phyloP scores from a whole-genome alignment of 1,140 invertebrate genomes.

The Ostrea denselamellosa region DNA sequence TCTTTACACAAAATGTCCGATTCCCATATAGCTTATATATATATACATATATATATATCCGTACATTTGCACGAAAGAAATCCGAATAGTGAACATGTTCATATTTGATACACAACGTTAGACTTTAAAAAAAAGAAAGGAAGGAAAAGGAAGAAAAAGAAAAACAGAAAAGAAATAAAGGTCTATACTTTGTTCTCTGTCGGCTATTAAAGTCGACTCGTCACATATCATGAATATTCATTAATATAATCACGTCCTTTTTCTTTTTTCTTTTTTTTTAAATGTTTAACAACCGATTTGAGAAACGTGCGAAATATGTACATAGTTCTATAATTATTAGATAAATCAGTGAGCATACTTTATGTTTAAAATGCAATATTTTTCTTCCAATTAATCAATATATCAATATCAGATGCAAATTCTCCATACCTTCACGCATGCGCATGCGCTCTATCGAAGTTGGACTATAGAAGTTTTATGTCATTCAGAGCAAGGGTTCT shows the following conservation, averaged over 20 bases:
- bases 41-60: no score
- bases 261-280: no score
- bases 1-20: background rate
- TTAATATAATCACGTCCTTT: background rate
- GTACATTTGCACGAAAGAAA: background rate
- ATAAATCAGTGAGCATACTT: background rate
- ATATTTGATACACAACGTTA: no score
- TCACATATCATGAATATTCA: conserved; percentile 31
- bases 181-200: background rate
- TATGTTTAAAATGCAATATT: background rate
- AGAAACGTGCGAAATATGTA: background rate
- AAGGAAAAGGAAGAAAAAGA: no score
- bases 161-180: background rate
- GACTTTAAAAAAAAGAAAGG: no score
- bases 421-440: background rate
- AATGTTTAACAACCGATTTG: background rate
- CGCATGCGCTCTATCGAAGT: background rate
- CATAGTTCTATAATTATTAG: background rate
- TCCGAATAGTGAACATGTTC: background rate
- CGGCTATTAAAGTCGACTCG: background rate
- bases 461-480: background rate
- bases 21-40: no score
- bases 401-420: background rate
- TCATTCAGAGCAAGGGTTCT: background rate
- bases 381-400: background rate